Evolutionary conservation across 2,888 invertebrate genomes (phyloP).

Genomic region (Dastarcus helophoroides): DNA sequence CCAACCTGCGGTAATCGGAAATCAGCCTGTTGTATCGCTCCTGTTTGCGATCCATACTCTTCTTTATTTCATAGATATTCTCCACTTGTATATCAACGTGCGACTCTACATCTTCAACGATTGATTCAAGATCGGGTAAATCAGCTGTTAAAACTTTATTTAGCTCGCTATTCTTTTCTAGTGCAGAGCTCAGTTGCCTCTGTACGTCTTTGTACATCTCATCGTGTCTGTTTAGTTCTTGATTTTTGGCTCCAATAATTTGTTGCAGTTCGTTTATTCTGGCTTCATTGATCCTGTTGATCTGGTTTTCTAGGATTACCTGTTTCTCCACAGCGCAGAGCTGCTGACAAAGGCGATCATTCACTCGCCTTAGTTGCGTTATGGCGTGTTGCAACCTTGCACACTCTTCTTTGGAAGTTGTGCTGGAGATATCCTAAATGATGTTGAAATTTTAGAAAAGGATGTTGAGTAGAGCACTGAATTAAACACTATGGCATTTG

Average conservation of each 20-base stretch:
- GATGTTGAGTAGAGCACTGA: too few relatives aligned
- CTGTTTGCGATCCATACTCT: slow-evolving; percentile 18
- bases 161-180: slow-evolving; percentile 27
- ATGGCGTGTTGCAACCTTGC: slow-evolving; percentile 20
- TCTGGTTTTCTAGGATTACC: slow-evolving; percentile 21
- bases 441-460: too few relatives aligned
- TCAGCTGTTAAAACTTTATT: slow-evolving; percentile 19
- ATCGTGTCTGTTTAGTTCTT: slow-evolving; percentile 22
- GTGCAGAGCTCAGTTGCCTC: slow-evolving; percentile 29
- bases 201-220: slow-evolving; percentile 30
- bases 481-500: too few relatives aligned
- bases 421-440: slow-evolving; percentile 26
- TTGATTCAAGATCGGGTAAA: too few relatives aligned
- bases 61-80: slow-evolving; percentile 20
- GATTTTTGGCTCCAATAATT: slow-evolving; percentile 23
- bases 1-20: too few relatives aligned
- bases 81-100: slow-evolving; percentile 18
- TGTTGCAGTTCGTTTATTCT: slow-evolving; percentile 28
- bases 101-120: background rate
- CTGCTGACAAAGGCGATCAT: slow-evolving; percentile 21
- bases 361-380: slow-evolving; percentile 20
- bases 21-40: slow-evolving; percentile 13
- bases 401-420: slow-evolving; percentile 22
- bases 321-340: slow-evolving; percentile 23
- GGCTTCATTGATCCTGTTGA: slow-evolving; percentile 22